Evolutionary conservation across 2,797 vertebrate species (phyloP).

Genomic region (Sparus aurata): DNA sequence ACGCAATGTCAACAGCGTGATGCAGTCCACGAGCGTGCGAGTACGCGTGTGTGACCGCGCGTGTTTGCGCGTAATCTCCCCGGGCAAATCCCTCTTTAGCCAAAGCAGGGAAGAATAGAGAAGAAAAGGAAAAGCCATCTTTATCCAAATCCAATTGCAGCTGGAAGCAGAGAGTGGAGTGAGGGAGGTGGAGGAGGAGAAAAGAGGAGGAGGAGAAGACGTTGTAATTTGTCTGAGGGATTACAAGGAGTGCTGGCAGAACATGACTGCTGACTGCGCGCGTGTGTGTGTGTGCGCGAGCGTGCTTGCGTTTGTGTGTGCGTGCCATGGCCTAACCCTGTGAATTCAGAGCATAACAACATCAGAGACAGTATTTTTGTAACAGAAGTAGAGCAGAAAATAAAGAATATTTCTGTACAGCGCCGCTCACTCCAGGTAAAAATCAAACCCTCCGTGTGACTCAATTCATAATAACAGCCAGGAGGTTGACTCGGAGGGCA

Average conservation of each 20-base stretch:
- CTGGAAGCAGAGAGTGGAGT: constrained; percentile 77
- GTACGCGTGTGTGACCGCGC: constrained; percentile 38
- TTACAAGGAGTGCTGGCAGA: constrained; percentile 86
- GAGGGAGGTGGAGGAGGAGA: constrained; percentile 75
- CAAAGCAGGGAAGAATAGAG: constrained; percentile 86
- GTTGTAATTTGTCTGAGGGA: constrained; percentile 89
- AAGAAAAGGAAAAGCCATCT: constrained; percentile 88
- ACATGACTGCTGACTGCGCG: constrained; percentile 75
- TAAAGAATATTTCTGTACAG: constrained; percentile 50
- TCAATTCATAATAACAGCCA: constrained; percentile 48
- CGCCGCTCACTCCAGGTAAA: constrained; percentile 59
- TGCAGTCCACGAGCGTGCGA: constrained; percentile 56
- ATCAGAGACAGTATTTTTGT: constrained; percentile 64
- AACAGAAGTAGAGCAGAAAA: constrained; percentile 68
- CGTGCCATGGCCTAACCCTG: constrained; percentile 59
- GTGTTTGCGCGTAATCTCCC: constrained; percentile 82
- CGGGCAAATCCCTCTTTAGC: constrained; percentile 87
- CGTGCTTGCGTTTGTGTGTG: constrained; percentile 34
- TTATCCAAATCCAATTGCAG: constrained; percentile 90
- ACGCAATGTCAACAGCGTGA: constrained; percentile 69
- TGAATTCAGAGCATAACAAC: constrained; percentile 67
- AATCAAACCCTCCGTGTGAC: constrained; percentile 51
- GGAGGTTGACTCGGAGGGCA: constrained; percentile 47
- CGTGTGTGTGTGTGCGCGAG: constrained; percentile 30
- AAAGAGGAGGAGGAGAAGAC: constrained; percentile 78